Conservation (phyloP, 2,888 invertebrate species). For the Ommatoiulus sabulosus region DNA sequence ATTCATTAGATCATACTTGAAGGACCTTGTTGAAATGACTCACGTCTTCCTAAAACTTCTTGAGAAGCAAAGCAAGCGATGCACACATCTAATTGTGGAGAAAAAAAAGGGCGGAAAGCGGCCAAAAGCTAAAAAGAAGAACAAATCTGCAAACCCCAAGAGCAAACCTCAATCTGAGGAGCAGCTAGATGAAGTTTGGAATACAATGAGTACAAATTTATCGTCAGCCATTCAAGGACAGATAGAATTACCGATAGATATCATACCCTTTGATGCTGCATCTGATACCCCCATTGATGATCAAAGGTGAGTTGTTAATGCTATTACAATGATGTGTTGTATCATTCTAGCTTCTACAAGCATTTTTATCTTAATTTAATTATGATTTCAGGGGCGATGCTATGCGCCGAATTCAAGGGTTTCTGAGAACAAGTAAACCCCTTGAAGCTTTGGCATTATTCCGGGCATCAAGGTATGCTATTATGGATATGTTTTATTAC, state of each 20-base stretch:
- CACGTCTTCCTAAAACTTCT: constrained; percentile 93
- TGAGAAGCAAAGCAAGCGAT: constrained; percentile 74
- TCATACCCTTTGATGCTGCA: constrained; percentile 85
- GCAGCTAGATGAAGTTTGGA: constrained; percentile 68
- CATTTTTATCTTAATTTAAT: constrained; percentile 62
- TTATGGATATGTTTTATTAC: neutral
- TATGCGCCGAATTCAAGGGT: constrained; percentile 86
- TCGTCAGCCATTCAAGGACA: constrained; percentile 68
- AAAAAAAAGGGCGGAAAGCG: constrained; percentile 62
- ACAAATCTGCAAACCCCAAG: constrained; percentile 62
- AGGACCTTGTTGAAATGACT: constrained; percentile 88
- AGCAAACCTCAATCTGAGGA: constrained; percentile 62
- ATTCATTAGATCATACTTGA: constrained; percentile 77
- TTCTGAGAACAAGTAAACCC: constrained; percentile 70
- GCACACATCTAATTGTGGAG: constrained; percentile 77
- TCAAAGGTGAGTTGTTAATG: constrained; percentile 75
- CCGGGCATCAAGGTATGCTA: constrained; percentile 60
- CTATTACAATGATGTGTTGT: constrained; percentile 57
- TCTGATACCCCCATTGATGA: constrained; percentile 86
- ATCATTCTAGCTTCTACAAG: constrained; percentile 60
- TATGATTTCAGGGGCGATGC: constrained; percentile 78
- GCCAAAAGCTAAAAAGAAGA: constrained; percentile 71
- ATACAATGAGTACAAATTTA: constrained; percentile 67
- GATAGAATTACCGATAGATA: constrained; percentile 72
- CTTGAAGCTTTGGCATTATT: constrained; percentile 64